A percentile compares a stretch with the other conserved stretches of the same genome.
Conservation (phyloP, 1,140 invertebrate species). For the Wasmannia auropunctata region DNA sequence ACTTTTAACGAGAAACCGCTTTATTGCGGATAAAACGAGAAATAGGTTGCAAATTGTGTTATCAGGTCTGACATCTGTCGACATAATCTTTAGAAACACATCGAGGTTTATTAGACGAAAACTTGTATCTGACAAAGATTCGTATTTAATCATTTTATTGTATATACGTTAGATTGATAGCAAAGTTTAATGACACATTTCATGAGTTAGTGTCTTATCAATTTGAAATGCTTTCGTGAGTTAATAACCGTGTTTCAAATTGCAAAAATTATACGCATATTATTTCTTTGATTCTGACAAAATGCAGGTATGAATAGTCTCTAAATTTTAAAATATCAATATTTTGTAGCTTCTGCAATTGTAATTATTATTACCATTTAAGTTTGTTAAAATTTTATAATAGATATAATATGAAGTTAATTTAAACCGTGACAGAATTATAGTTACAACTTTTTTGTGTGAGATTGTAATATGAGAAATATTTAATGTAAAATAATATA, state of each 20-base stretch:
- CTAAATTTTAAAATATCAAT: background rate
- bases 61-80: background rate
- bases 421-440: background rate
- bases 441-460: too few relatives aligned
- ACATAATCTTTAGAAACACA: background rate
- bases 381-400: too few relatives aligned
- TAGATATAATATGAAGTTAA: background rate
- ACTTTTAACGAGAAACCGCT: constrained; percentile 6
- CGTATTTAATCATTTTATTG: background rate
- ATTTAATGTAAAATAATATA: too few relatives aligned
- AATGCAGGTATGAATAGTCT: background rate
- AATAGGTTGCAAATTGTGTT: background rate
- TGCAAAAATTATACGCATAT: background rate
- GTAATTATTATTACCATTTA: too few relatives aligned
- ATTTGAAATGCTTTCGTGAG: background rate
- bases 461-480: too few relatives aligned
- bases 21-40: constrained; percentile 13
- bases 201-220: background rate
- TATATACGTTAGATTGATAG: background rate
- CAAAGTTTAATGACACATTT: background rate
- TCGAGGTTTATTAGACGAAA: background rate
- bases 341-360: background rate
- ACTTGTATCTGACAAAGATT: background rate
- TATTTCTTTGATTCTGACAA: background rate
- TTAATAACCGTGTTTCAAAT: background rate